These are phyloP conservation scores for Onthophagus taurus DNA, from an alignment of 1,140 invertebrate genomes.

Conservation along the genomic window DNA sequence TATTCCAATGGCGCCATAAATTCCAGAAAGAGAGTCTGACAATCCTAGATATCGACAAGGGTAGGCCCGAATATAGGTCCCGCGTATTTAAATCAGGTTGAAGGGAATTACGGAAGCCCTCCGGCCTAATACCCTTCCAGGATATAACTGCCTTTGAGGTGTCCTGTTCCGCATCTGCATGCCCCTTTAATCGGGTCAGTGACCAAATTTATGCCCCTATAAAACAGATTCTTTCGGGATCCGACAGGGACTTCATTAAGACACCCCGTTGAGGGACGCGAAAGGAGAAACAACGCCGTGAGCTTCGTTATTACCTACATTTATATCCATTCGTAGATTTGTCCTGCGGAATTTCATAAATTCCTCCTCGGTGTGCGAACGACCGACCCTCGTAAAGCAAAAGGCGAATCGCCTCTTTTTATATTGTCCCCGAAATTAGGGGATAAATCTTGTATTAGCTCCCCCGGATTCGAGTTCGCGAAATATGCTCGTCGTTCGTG, in stretches of 20 bases:
- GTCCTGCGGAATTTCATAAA: constrained; percentile 23
- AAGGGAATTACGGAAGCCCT: constrained; percentile 21
- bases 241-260: constrained; percentile 31
- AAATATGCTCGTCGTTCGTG: background rate
- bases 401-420: background rate
- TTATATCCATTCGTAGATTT: constrained; percentile 27
- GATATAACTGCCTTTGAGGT: too few species aligned
- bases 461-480: background rate
- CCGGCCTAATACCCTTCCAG: constrained; percentile 19
- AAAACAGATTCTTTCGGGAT: constrained; percentile 30
- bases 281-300: constrained; percentile 27
- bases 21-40: too few species aligned
- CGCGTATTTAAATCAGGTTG: constrained; percentile 15
- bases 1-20: too few species aligned
- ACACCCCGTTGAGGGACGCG: too few species aligned
- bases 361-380: too few species aligned
- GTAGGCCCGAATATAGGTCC: constrained; percentile 9
- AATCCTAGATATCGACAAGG: too few species aligned
- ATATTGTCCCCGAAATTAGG: constrained; percentile 2
- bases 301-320: constrained; percentile 27
- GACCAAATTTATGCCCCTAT: constrained; percentile 28
- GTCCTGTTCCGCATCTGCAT: constrained; percentile 27
- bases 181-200: constrained; percentile 27
- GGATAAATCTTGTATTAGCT: constrained; percentile 1
- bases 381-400: background rate